Evolutionary conservation across 1,140 invertebrate species (phyloP), one percentile per base, ranked within the genome.

Genomic region (Drosophila kurseongensis): DNA sequence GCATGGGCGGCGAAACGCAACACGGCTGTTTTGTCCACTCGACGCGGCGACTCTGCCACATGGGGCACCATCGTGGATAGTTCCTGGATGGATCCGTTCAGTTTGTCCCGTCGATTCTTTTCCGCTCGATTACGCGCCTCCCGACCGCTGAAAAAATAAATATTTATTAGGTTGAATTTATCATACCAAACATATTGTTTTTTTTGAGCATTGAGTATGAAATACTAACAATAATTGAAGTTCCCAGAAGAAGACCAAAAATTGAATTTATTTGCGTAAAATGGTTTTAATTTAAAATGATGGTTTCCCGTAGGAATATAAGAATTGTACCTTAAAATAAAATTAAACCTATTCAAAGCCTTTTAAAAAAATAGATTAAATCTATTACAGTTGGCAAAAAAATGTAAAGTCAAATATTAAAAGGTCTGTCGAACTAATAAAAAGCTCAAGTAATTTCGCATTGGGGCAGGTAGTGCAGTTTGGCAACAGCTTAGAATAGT

Each of bases 21-120:
- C 4, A 98, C 95, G 16, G 96, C 97, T 10, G 97, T 97, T 92
- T 98, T 98, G 93, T 98, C 97, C 77, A 98, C 94, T 75, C 96
- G 95, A 75, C 97, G 95, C 0, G 95, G 94, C 67, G 97, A 96
- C 81, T 94, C 95, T 9, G 96, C 94, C 38, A 97, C 96, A 78
- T 96, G 95, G 0, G 97, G 97, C 32, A 98, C 96, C 75, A 98
- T 94, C 9, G 94, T 93, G 0, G 97, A 96, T 80, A 99, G 93
- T 84, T 97, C 95, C 8, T 94, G 94, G 65, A 99, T 98, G 75
- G 96, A 97, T 16, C 95, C 94, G 92, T 98, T 98, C 55, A 98
- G 94, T 86, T 97, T 98, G 90, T 98, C 97, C 0, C 98, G 94
- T 8, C 98, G 94, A 91, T 97, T 95, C 92, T 98, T 98, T 88